phyloP scores from a whole-genome alignment of 1,140 invertebrate genomes.

The Meloidogyne chitwoodi region DNA sequence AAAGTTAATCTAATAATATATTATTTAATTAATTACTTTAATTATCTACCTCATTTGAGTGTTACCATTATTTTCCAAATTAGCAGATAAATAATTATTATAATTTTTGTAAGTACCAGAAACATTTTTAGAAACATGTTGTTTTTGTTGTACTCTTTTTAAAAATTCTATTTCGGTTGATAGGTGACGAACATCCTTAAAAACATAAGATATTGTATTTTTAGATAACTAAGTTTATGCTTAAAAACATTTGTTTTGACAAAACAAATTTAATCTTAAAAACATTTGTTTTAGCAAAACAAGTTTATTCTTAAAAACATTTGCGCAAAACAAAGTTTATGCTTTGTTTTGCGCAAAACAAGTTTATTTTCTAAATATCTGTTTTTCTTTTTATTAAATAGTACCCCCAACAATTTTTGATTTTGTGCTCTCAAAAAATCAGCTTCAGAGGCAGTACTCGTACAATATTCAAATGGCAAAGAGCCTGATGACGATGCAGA shows the following conservation, averaged over 20 bases:
- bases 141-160: neutral
- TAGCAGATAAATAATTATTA: neutral
- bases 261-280: no score
- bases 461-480: neutral
- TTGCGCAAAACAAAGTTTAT: neutral
- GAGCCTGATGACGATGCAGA: conserved; percentile 1
- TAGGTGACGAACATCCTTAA: conserved; percentile 6
- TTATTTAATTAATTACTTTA: no score
- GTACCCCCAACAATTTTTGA: conserved; percentile 12
- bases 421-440: conserved; percentile 22
- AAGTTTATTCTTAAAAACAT: neutral
- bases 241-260: neutral
- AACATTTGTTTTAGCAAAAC: no score
- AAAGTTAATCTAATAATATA: no score
- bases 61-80: neutral
- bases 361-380: neutral
- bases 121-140: neutral
- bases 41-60: no score
- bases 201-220: neutral
- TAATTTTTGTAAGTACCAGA: neutral
- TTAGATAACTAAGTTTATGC: no score
- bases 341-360: no score
- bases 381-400: neutral
- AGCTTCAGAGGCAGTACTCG: neutral
- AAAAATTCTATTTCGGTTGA: neutral